Base-by-base conservation (phyloP, 64 coral and sea anemone genomes). In the Dendronephthya gigantea region DNA sequence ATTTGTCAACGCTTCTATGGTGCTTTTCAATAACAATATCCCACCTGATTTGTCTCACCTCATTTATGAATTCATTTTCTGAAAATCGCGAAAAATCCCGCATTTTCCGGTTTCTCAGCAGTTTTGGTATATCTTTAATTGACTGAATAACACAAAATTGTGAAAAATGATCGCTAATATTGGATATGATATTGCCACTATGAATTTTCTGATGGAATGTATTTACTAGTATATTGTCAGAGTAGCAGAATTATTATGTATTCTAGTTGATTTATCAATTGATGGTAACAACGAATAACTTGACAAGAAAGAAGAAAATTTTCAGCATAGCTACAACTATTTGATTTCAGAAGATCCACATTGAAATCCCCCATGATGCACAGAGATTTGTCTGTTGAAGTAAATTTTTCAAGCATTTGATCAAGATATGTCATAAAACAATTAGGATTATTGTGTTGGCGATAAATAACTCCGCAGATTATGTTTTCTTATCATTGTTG, bases 181-280 rank as follows among this genome's bases (percentile, higher is more conserved):
- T 48, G 23, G 83, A 85, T 56, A 85, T 85, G 50, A 85, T 55
- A 55, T 85, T 85, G 29, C 50, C 83, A 85, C 83, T 85, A 85
- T 52, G 14, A 85, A 85, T 85, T 3, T 9, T n/a, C 22, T 85
- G 83, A 14, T 85, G 47, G 27, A 36, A 36, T 52, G 50, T 85
- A 49, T 58, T 85, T 28, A 52, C 65, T 10, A 86, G 65, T 59
- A 86, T 68, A 19, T 86, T 86, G 41, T 68, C 49, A 58, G 41
- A 65, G 84, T 86, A 59, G 55, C 84, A 65, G 55, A 86, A 52
- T 38, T 86, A 33, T n/a, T 86, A 39, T 86, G 84, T 1, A 68
- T 34, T n/a, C 84, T 33, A 65, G 84, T 86, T 86, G 84, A 52
- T 86, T 86, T 86, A n/a, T 86, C 84, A 86, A 86, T 86, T 15